Evolutionary conservation across 1,140 invertebrate genomes (phyloP).

Genomic region (Gryon sp.): DNA sequence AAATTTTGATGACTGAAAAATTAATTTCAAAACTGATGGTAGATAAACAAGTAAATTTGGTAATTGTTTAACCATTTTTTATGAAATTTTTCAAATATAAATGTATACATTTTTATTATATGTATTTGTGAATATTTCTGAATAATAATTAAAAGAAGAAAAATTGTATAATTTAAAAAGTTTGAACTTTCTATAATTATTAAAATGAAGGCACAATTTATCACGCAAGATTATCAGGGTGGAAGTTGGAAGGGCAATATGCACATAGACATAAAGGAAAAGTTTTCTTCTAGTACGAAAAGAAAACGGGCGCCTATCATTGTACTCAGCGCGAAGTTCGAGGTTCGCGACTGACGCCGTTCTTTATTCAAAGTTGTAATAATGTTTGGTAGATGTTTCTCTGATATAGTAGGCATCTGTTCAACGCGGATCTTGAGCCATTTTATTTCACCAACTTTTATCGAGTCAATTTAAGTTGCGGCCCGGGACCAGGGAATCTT

Average conservation of each 20-base stretch:
- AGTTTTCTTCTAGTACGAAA: conserved; percentile 60
- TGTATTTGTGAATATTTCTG: no score
- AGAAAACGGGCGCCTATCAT: conserved; percentile 57
- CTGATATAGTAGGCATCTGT: conserved; percentile 75
- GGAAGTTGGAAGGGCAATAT: conserved; percentile 42
- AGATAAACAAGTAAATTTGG: no score
- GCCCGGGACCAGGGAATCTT: conserved; percentile 62
- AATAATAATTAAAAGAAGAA: conserved; percentile 2
- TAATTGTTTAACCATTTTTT: no score
- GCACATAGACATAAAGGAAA: conserved; percentile 54
- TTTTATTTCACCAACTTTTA: conserved; percentile 79
- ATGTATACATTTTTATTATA: no score
- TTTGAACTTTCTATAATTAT: conserved; percentile 46
- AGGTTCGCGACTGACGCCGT: conserved; percentile 65
- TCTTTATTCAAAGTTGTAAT: conserved; percentile 81
- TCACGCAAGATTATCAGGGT: conserved; percentile 66
- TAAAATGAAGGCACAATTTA: conserved; percentile 72
- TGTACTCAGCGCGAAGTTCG: conserved; percentile 55
- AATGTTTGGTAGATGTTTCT: conserved; percentile 80
- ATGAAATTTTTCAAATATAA: no score
- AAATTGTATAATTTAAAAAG: conserved; percentile 16
- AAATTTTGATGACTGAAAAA: no score
- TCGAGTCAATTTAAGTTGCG: conserved; percentile 80
- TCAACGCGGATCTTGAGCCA: conserved; percentile 63
- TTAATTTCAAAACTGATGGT: no score